These are phyloP conservation scores for Cerastis leucographa DNA, from an alignment of 2,888 invertebrate genomes.

Conservation along the genomic window DNA sequence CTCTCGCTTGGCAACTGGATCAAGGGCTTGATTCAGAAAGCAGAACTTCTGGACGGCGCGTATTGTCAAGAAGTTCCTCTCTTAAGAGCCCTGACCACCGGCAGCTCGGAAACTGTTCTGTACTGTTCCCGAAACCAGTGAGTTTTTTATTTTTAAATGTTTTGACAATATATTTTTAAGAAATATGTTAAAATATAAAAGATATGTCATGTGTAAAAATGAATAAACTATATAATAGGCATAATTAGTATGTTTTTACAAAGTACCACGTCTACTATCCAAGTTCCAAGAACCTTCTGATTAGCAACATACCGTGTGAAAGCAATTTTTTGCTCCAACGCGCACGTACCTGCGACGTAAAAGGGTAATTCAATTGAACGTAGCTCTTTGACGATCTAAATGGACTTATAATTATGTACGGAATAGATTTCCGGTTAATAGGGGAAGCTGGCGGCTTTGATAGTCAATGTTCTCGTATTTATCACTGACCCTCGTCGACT, in stretches of 20 bases:
- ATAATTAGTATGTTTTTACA: neutral
- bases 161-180: too few relatives aligned
- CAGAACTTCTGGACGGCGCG: too few relatives aligned
- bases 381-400: conserved; percentile 50
- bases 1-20: too few relatives aligned
- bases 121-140: too few relatives aligned
- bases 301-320: conserved; percentile 15
- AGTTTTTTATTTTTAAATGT: too few relatives aligned
- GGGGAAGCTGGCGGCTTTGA: conserved; percentile 71
- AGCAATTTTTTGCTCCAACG: conserved; percentile 38
- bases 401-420: conserved; percentile 48
- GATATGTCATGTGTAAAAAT: too few relatives aligned
- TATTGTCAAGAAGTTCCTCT: too few relatives aligned
- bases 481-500: conserved; percentile 85
- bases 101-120: too few relatives aligned
- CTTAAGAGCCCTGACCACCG: too few relatives aligned
- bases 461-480: conserved; percentile 83
- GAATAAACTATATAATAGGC: too few relatives aligned
- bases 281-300: conserved; percentile 9
- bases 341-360: conserved; percentile 8
- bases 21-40: too few relatives aligned
- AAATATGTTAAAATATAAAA: too few relatives aligned
- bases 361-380: conserved; percentile 50
- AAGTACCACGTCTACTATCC: neutral
- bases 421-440: conserved; percentile 46